Base-by-base conservation (phyloP, 1,140 invertebrate species). In the Dolichoris vasculosae region DNA sequence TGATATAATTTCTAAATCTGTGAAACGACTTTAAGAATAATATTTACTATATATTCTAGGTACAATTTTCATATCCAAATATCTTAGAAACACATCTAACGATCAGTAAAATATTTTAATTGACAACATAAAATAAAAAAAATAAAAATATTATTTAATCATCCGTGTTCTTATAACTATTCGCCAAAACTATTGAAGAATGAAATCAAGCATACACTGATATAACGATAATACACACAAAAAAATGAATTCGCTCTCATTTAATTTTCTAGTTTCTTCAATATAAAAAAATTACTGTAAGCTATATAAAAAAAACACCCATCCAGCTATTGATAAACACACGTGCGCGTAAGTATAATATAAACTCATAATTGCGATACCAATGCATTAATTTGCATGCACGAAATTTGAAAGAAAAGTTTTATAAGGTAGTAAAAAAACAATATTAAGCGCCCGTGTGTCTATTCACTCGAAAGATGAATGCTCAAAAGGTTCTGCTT, bases 71-170 rank as follows among this genome's bases (percentile, higher is more conserved):
- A 51, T 9, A 6, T 51, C 30, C 30, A 51, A 76, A 76, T 76
- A 76, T 51, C 4, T n/a, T 32, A 51, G 6, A 76, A 51, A 51
- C 26, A 30, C 46, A 51, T 51, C 75, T 75, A 75, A 75, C 73
- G 73, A n/a, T 6, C 67, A n/a, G 17, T 48, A 26, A 59, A 9
- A 59, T 26, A 26, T 73, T 30, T 8, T 55, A 82, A 26, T 82
- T 17, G 26, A 35, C 32, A 55, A 40, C 32, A 23, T 75, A 30
- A 82, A 73, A 75, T 59, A 13, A 59, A 59, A 73, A 82, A 75
- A 55, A 59, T 20, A 82, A 73, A 82, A 75, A 82, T 30, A 75
- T 13, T 15, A 55, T n/a, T 83, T 38, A 76, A 83, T 76, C 82
- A 76, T 76, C n/a, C 2, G 26, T 26, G 48, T 38, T 30, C 48